Evolutionary conservation across 2,888 invertebrate species (phyloP).

Genomic region (Drosophila cognata): DNA sequence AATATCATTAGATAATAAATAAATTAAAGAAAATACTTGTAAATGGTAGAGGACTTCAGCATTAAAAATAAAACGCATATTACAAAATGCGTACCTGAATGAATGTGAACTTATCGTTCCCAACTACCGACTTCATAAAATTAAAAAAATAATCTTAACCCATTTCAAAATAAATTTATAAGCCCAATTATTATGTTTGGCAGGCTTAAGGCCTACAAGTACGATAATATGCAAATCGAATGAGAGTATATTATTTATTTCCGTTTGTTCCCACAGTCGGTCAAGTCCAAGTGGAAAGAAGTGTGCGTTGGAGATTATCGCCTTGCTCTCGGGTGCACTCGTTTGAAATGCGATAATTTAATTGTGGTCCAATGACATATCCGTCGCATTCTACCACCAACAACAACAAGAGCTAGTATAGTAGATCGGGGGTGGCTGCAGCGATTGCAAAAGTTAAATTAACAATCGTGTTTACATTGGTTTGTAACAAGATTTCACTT

Average conservation of each 20-base stretch:
- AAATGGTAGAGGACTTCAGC: neutral
- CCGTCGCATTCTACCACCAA: conserved; percentile 29
- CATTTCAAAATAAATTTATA: conserved; percentile 26
- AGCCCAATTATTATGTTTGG: conserved; percentile 43
- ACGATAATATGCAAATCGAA: conserved; percentile 64
- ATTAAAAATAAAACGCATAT: neutral
- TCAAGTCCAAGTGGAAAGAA: conserved; percentile 50
- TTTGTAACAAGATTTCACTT: conserved; percentile 85
- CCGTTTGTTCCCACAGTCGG: conserved; percentile 68
- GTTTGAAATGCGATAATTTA: conserved; percentile 84
- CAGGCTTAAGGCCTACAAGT: conserved; percentile 1
- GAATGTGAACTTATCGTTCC: neutral
- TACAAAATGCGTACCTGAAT: neutral
- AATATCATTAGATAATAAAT: neutral
- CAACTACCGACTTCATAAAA: neutral
- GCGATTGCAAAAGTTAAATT: conserved; percentile 78
- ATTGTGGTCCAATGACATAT: conserved; percentile 80
- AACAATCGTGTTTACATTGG: conserved; percentile 84
- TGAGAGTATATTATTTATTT: conserved; percentile 47
- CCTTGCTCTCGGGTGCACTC: conserved; percentile 46
- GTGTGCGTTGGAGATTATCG: conserved; percentile 49
- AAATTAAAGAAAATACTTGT: neutral
- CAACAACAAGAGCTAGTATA: conserved; percentile 5
- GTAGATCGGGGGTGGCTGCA: conserved; percentile 35
- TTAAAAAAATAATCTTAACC: neutral